Percentiles rank a stretch among this genome's conserved stretches.
Conservation (phyloP, 2,113 vertebrate species). For the Brachyhypopomus occidentalis region DNA sequence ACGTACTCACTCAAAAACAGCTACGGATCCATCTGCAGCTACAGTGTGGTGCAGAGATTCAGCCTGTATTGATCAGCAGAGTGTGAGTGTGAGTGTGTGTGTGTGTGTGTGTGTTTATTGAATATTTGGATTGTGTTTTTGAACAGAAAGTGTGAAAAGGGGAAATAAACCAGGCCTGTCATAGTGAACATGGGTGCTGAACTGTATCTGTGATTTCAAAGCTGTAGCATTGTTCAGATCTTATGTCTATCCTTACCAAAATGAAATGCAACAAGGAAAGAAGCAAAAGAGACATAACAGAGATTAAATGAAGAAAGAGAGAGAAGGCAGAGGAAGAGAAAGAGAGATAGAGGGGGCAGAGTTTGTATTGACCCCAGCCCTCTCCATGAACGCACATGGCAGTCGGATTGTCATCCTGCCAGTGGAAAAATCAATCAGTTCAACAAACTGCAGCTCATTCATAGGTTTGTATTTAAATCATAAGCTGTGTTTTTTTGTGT, state of each 20-base stretch:
- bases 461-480: conserved; percentile 13
- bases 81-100: conserved; percentile 26
- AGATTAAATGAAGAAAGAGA: neutral
- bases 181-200: neutral
- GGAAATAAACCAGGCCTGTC: too few species aligned
- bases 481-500: neutral
- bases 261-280: neutral
- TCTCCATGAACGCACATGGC: conserved; percentile 34
- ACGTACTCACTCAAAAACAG: conserved; percentile 20
- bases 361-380: conserved; percentile 43
- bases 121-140: conserved; percentile 19
- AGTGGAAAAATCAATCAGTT: conserved; percentile 58
- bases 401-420: conserved; percentile 41
- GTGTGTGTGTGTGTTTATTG: conserved; percentile 41
- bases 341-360: neutral
- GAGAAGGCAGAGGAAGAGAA: neutral
- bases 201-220: neutral
- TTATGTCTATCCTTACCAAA: neutral
- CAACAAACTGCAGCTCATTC: conserved; percentile 34
- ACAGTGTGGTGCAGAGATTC: conserved; percentile 19
- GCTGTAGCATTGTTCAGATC: neutral
- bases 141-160: conserved; percentile 1
- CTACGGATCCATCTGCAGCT: conserved; percentile 45
- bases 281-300: neutral
- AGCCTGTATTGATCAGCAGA: conserved; percentile 7